Conservation (phyloP, 2,797 vertebrate genomes). For the Lepidocolaptes lacrymiger region DNA sequence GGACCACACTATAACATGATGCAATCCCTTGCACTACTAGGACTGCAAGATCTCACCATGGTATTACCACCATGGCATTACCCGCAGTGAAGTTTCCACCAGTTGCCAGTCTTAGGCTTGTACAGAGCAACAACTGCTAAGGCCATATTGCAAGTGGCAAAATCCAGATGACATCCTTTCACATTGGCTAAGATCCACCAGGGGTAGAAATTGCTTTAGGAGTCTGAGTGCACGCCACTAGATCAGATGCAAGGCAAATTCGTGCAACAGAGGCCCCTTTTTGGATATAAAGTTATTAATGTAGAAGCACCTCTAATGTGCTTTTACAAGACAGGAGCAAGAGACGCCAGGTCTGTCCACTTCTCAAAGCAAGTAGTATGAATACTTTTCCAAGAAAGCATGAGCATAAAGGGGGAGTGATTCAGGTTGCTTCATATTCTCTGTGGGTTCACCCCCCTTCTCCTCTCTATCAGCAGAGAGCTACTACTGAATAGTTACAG, state of each 20-base stretch:
- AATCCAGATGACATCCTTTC: background rate
- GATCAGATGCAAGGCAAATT: background rate
- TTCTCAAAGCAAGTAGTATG: background rate
- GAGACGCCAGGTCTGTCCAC: background rate
- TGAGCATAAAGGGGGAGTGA: accelerated
- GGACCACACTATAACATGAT: background rate
- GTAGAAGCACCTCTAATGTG: background rate
- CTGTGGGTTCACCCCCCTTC: background rate
- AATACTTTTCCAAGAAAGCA: background rate
- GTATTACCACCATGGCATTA: background rate
- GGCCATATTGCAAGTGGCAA: background rate
- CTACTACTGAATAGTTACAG: background rate
- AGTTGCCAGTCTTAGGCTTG: background rate
- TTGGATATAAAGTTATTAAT: background rate
- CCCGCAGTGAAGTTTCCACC: background rate
- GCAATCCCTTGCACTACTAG: background rate
- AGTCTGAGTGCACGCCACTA: background rate
- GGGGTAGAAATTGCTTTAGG: background rate
- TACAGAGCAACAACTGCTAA: background rate
- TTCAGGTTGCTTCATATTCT: background rate
- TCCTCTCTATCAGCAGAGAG: background rate
- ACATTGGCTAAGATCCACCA: background rate
- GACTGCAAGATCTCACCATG: background rate
- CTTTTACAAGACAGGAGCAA: background rate
- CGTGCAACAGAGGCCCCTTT: background rate